Conservation (phyloP, 1,140 invertebrate species). For the Trachymyrmex cornetzi region DNA sequence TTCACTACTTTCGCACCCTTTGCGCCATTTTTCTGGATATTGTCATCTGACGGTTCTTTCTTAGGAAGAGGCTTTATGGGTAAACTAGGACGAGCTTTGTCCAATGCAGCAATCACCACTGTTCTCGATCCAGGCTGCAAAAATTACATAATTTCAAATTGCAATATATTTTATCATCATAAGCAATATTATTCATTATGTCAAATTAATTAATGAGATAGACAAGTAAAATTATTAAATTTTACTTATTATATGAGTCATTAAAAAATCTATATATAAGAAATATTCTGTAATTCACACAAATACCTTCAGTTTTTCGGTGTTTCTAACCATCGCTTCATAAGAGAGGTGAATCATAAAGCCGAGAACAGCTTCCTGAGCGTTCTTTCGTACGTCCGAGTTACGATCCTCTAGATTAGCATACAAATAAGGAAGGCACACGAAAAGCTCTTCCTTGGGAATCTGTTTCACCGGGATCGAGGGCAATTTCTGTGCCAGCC, state of each 20-base stretch:
- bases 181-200: neutral
- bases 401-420: conserved; percentile 96
- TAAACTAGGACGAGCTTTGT: conserved; percentile 94
- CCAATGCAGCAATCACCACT: conserved; percentile 92
- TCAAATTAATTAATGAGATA: neutral
- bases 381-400: conserved; percentile 95
- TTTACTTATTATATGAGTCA: neutral
- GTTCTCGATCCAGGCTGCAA: conserved; percentile 93
- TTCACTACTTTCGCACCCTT: conserved; percentile 87
- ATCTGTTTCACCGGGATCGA: conserved; percentile 90
- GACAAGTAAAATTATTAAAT: neutral
- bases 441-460: conserved; percentile 92
- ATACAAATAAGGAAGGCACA: conserved; percentile 93
- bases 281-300: neutral
- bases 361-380: conserved; percentile 95
- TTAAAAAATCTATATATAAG: neutral
- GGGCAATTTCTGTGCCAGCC: conserved; percentile 94
- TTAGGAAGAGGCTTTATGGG: conserved; percentile 93
- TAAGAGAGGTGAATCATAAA: conserved; percentile 98
- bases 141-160: conserved; percentile 13
- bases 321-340: conserved; percentile 92
- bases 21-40: conserved; percentile 84
- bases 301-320: conserved; percentile 93
- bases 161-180: neutral
- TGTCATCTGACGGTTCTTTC: conserved; percentile 87